Conservation (phyloP, 2,888 invertebrate species). For the Trisateles emortualis region DNA sequence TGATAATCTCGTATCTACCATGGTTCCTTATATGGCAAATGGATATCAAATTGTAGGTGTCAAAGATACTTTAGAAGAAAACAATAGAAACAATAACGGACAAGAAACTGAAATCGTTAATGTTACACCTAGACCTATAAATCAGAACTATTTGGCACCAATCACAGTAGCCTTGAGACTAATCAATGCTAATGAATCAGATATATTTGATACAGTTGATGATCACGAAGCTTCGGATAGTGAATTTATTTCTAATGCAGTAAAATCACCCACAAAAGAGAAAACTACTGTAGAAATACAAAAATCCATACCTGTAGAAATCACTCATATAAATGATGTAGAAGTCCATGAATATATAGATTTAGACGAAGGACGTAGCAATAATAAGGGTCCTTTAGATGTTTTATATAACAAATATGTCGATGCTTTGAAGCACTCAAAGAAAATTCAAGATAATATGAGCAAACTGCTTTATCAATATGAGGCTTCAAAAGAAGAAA, state of each 20-base stretch:
- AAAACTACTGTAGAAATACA: slow-evolving; percentile 89
- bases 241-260: slow-evolving; percentile 71
- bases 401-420: slow-evolving; percentile 70
- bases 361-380: slow-evolving; percentile 74
- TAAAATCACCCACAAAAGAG: slow-evolving; percentile 71
- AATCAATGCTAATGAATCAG: slow-evolving; percentile 77
- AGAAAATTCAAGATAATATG: slow-evolving; percentile 68
- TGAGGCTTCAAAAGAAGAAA: slow-evolving; percentile 71
- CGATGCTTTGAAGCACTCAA: slow-evolving; percentile 71
- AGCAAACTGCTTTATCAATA: slow-evolving; percentile 63
- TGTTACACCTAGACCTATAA: slow-evolving; percentile 86
- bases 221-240: slow-evolving; percentile 77
- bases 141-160: slow-evolving; percentile 86
- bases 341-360: slow-evolving; percentile 80
- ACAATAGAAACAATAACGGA: slow-evolving; percentile 46
- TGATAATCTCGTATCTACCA: slow-evolving; percentile 77
- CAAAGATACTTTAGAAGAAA: slow-evolving; percentile 63
- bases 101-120: slow-evolving; percentile 62
- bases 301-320: slow-evolving; percentile 87
- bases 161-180: slow-evolving; percentile 87
- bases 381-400: slow-evolving; percentile 62
- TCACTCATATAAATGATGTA: slow-evolving; percentile 80
- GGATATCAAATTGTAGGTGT: slow-evolving; percentile 79
- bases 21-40: slow-evolving; percentile 75
- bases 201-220: slow-evolving; percentile 70